phyloP scores from a whole-genome alignment of 92 coral and sea anemone genomes.

The Actinernus sp. region DNA sequence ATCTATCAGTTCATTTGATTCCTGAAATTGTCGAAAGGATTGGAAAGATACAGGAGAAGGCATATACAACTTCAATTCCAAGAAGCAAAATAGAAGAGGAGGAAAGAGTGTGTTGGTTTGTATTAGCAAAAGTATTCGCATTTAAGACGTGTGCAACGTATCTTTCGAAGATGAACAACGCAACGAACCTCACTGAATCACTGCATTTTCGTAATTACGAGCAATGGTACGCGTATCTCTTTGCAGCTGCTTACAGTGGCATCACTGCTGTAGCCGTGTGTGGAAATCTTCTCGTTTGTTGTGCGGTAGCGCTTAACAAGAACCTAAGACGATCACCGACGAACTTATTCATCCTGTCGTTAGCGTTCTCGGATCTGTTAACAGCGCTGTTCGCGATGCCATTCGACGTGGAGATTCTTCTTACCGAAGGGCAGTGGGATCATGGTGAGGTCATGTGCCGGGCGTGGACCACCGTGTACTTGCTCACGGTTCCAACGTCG shows the following conservation, averaged over 20 bases:
- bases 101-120: no score
- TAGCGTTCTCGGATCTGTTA: constrained; percentile 61
- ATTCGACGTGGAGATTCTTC: constrained; percentile 70
- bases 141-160: no score
- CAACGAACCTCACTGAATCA: background rate
- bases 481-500: constrained; percentile 64
- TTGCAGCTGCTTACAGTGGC: constrained; percentile 22
- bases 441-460: constrained; percentile 68
- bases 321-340: constrained; percentile 60
- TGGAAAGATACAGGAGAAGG: no score
- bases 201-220: constrained; percentile 19
- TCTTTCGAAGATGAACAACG: constrained; percentile 8
- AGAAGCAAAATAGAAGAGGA: no score
- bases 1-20: no score
- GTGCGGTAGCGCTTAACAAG: constrained; percentile 24
- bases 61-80: no score
- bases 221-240: constrained; percentile 28
- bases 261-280: constrained; percentile 32
- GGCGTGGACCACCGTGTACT: constrained; percentile 58
- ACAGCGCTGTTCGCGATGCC: constrained; percentile 57
- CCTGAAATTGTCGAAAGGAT: no score
- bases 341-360: constrained; percentile 55
- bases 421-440: constrained; percentile 57
- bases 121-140: no score
- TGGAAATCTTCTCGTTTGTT: constrained; percentile 63